phyloP scores from a whole-genome alignment of 2,797 vertebrate species.

The Paguma larvata region DNA sequence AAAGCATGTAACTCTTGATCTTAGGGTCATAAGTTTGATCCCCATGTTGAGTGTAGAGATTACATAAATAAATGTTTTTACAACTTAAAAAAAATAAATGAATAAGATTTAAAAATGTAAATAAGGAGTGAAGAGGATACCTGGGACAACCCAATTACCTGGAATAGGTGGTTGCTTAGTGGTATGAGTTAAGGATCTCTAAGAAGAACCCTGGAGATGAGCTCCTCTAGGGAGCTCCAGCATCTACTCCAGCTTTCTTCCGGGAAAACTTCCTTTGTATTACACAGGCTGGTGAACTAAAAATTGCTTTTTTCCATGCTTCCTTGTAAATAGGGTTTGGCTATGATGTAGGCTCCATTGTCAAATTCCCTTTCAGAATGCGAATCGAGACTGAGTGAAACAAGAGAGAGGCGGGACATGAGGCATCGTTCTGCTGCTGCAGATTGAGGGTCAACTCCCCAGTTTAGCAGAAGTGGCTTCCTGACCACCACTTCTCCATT shows the following conservation, averaged over 20 bases:
- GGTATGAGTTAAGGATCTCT: not conserved
- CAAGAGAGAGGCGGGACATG: not conserved
- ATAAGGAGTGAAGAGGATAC: not conserved
- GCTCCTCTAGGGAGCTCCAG: not conserved
- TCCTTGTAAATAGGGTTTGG: not conserved
- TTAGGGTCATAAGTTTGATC: too few relatives aligned
- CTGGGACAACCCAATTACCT: not conserved
- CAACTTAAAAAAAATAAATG: too few relatives aligned
- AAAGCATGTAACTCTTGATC: too few relatives aligned
- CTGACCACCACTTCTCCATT: not conserved
- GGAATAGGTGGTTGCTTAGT: not conserved
- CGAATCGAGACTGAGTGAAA: conserved; percentile 19
- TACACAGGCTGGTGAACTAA: not conserved
- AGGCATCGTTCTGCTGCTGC: not conserved
- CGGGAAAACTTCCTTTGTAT: not conserved
- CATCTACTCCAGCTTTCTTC: not conserved
- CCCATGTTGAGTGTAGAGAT: too few relatives aligned
- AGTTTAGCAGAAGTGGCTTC: not conserved
- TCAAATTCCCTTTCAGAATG: conserved; percentile 26
- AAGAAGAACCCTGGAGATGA: not conserved
- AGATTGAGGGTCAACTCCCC: not conserved
- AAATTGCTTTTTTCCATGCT: conserved; percentile 6
- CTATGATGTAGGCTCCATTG: not conserved
- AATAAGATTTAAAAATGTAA: not conserved
- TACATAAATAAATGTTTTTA: too few relatives aligned